Base-by-base conservation (phyloP, 2,888 invertebrate genomes). In the Amphimallon solstitiale region DNA sequence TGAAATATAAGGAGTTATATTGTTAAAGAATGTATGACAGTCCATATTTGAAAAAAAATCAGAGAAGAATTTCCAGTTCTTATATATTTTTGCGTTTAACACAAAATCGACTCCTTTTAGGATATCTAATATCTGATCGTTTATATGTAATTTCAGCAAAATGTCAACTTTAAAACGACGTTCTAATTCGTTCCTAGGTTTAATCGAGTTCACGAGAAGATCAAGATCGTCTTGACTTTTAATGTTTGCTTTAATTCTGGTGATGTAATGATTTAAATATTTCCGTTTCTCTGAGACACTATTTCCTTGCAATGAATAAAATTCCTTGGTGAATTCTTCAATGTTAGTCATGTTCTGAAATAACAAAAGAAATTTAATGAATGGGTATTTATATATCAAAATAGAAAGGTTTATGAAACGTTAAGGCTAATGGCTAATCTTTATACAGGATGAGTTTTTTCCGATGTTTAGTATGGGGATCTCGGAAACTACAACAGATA, bases 1-100 rank as follows among this genome's bases (percentile, higher is more conserved):
- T 1, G 70, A 68, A 9, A 65, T 34, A 7, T 67, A 46, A 5
- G 68, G 66, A 38, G 63, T 64, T 6, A 70, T 15, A n/a, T 60
- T 56, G 34, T 59, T 49, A 4, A 67, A 23, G 9, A 67, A 62
- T 17, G 10, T 34, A 1, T 61, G 45, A 3, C 43, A 23, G 9
- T 17, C 29, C 19, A 35, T 37, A 48, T 63, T 46, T 10, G 12
- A 15, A 23, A 70, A 38, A 9, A 60, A 49, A 4, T 29, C 35
- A 1, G n/a, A 3, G 29, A 69, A 49, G 6, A 49, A 56, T 21
- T 23, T 43, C 34, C 35, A 34, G 37, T 61, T 34, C n/a, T 59
- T 56, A 1, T 51, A 2, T 9, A 67, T 62, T 9, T 65, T 23
- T 7, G 14, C 21, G 21, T 23, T 65, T 19, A 62, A 37, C 17